Base-by-base conservation (phyloP, 2,797 vertebrate species). In the Rhynchonycteris naso region DNA sequence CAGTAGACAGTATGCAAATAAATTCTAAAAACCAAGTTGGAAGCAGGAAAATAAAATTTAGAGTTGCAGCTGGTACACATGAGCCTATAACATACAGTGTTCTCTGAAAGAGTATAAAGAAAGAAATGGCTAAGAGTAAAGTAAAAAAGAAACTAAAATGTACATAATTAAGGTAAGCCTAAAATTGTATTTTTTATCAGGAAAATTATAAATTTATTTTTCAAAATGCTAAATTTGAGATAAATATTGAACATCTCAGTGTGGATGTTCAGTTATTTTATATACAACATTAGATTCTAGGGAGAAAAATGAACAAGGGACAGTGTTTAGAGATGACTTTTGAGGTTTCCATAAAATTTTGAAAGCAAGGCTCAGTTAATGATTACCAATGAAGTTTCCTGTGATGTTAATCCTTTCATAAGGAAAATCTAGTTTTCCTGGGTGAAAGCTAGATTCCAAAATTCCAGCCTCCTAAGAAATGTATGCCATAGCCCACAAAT, bases 131-230 rank as follows among this genome's bases (percentile, higher is more conserved):
- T 38, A 19, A 68, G 69, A 50, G 2, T n/a, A 28, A 75, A 35
- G 35, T 65, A 85, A 58, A 9, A 10, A 8, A 86, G 26, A 85
- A 47, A 82, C 9, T 33, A 82, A 85, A 38, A 21, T 13, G 22
- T 22, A 69, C 22, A 16, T 69, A 83, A 50, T 43, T 61, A 61
- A 71, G 22, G 4, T 65, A 59, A 65, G 1, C 9, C 47, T 72
- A 50, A 83, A 68, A 38, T 75, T 47, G 21, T 18, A 71, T 74
- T 80, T 72, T 12, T 52, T 76, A 8, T 33, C 19, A 54, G 38
- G 16, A 5, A 92, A 93, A 93, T 56, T 72, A 24, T 82, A 13
- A 65, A 69, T 87, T 93, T 26, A 75, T 15, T 54, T 90, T 82
- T 90, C 72, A 26, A 92, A 87, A 61, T 72, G 33, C 14, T 65